phyloP scores from a whole-genome alignment of 2,888 invertebrate genomes.

The Pelosia muscerda region DNA sequence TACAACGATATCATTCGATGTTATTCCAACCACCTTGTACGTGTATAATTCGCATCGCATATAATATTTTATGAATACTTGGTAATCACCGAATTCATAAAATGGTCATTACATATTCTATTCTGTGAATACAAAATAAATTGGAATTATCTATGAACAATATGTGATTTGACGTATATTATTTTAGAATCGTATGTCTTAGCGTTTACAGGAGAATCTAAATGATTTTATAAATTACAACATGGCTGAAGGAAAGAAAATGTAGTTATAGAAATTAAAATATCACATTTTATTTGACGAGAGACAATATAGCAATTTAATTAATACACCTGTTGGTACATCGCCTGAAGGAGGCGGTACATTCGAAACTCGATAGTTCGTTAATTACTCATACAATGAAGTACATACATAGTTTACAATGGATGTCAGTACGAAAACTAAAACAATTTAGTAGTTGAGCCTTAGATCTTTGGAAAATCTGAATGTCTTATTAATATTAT shows the following conservation, averaged over 20 bases:
- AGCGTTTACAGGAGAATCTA: slow-evolving; percentile 25
- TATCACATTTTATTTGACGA: slow-evolving; percentile 65
- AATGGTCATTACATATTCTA: slow-evolving; percentile 1
- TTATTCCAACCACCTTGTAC: neutral
- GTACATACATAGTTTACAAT: slow-evolving; percentile 30
- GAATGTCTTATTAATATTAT: slow-evolving; percentile 73
- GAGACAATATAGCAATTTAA: slow-evolving; percentile 31
- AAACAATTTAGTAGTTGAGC: slow-evolving; percentile 83
- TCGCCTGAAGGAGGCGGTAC: slow-evolving; percentile 44
- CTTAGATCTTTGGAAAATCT: slow-evolving; percentile 84
- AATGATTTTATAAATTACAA: slow-evolving; percentile 30
- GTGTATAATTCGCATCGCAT: slow-evolving; percentile 26
- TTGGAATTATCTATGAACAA: neutral
- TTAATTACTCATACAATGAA: slow-evolving; percentile 20
- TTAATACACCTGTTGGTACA: slow-evolving; percentile 20
- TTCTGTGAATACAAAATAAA: slow-evolving; percentile 8
- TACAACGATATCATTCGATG: slow-evolving; percentile 12
- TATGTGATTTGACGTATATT: slow-evolving; percentile 7
- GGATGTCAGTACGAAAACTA: slow-evolving; percentile 67
- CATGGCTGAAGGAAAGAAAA: slow-evolving; percentile 25
- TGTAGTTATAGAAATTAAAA: slow-evolving; percentile 56
- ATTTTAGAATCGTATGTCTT: slow-evolving; percentile 21
- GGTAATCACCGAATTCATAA: neutral
- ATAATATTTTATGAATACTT: slow-evolving; percentile 15
- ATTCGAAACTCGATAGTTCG: slow-evolving; percentile 40